phyloP scores from a whole-genome alignment of 1,140 invertebrate species.

The Micrasema minimum region DNA sequence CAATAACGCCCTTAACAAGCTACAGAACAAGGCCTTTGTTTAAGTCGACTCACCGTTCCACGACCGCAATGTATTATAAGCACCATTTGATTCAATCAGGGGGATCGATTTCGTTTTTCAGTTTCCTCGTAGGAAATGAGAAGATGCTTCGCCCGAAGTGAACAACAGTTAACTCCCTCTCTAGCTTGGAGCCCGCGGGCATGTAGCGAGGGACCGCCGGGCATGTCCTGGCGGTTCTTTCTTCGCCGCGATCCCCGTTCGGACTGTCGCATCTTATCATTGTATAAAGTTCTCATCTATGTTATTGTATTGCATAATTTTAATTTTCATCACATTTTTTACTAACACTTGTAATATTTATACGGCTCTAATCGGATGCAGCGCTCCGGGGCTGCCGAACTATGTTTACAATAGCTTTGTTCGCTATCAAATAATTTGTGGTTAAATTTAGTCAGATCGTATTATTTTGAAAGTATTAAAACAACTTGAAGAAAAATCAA shows the following conservation, averaged over 20 bases:
- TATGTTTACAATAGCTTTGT: conserved; percentile 23
- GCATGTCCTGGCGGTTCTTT: too few relatives aligned
- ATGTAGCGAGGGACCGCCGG: too few relatives aligned
- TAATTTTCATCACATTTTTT: conserved; percentile 33
- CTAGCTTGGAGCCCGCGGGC: too few relatives aligned
- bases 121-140: conserved; percentile 28
- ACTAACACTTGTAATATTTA: conserved; percentile 48
- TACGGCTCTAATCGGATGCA: conserved; percentile 34
- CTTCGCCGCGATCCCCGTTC: conserved; percentile 30
- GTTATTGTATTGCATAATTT: conserved; percentile 45
- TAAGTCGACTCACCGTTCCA: conserved; percentile 54
- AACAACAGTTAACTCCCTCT: too few relatives aligned
- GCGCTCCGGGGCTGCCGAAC: conserved; percentile 6
- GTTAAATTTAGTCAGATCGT: conserved; percentile 39
- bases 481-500: conserved; percentile 31
- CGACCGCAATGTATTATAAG: conserved; percentile 23
- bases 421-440: conserved; percentile 46
- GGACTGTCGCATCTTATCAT: conserved; percentile 49
- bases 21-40: conserved; percentile 72
- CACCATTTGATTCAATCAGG: conserved; percentile 36
- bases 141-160: conserved; percentile 11
- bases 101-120: conserved; percentile 35
- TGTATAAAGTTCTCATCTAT: conserved; percentile 52
- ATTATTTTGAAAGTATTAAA: conserved; percentile 43
- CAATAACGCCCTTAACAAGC: conserved; percentile 84